These are phyloP conservation scores for Cheilosia impressa DNA, from an alignment of 2,888 invertebrate species.

Conservation along the genomic window DNA sequence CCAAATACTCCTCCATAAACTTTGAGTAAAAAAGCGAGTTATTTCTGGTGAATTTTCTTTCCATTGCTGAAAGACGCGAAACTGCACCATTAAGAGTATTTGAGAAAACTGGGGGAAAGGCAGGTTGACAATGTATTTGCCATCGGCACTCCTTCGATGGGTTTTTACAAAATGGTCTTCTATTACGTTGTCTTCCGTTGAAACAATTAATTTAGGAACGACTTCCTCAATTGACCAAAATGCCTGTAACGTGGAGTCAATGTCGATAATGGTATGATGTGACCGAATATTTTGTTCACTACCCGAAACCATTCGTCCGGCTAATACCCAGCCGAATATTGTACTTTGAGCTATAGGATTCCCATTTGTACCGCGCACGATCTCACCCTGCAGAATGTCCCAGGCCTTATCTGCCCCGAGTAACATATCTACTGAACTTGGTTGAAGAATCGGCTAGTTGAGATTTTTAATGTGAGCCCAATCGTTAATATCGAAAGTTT, in stretches of 20 bases:
- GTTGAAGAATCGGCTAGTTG: too few relatives aligned
- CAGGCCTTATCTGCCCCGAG: background rate
- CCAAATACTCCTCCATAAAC: background rate
- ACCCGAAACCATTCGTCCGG: background rate
- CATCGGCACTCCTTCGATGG: background rate
- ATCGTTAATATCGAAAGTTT: too few relatives aligned
- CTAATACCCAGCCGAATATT: background rate
- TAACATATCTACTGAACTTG: background rate
- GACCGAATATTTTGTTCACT: background rate
- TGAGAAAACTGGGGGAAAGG: background rate
- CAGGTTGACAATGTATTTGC: background rate
- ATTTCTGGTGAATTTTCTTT: too few relatives aligned
- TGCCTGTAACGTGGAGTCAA: background rate
- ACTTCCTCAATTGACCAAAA: background rate
- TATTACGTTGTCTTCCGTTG: too few relatives aligned
- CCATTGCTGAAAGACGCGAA: background rate
- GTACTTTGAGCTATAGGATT: background rate
- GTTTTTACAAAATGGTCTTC: too few relatives aligned
- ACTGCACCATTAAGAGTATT: background rate
- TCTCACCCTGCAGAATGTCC: constrained; percentile 10
- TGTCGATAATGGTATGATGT: constrained; percentile 6
- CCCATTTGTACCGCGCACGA: background rate
- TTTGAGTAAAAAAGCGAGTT: too few relatives aligned
- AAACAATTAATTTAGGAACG: background rate
- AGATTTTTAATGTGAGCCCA: too few relatives aligned